Evolutionary conservation across 2,888 invertebrate genomes (phyloP), one percentile per base, ranked within the genome.

Genomic region (Eudasyphora cyanicolor): DNA sequence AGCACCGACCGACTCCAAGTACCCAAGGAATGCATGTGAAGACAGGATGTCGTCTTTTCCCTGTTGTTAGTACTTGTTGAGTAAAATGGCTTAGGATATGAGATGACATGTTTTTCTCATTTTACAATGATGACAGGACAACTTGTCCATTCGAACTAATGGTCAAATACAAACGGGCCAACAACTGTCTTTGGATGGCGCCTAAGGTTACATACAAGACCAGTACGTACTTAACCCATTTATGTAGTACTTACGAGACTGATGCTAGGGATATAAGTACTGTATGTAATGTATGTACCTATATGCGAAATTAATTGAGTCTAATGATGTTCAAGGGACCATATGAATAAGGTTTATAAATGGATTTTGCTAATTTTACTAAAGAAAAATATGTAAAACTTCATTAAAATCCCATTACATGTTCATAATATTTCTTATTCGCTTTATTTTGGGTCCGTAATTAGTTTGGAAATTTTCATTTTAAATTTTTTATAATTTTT

Each of bases 161-260:
- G 83, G 83, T 75, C 83, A 79, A 79, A 79, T 82, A 79, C 73
- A 82, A 45, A 45, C n/a, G 45, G 67, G 64, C 38, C 64, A 38
- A 57, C 67, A 67, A 67, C 21, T 67, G 67, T 35, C 67, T 67
- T 67, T 24, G 73, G 32, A 81, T 81, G 84, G 84, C 81, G 84
- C 84, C 84, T 84, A 73, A 71, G 81, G 81, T 81, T 81, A 81
- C 42, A 49, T 75, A 78, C 71, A 81, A 73, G 84, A 84, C 35
- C 67, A n/a, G n/a, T n/a, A n/a, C n/a, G 19, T 67, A 84, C 81
- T 81, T 81, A 84, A 84, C 84, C 84, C 81, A 80, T 83, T 83
- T 83, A 75, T 75, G 35, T 75, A 32, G n/a, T n/a, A n/a, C n/a
- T n/a, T n/a, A n/a, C n/a, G n/a, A n/a, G n/a, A n/a, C n/a, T n/a